Percentiles rank a stretch among this genome's conserved stretches.
Conservation (phyloP, 2,113 vertebrate genomes). For the Corvus cornix region DNA sequence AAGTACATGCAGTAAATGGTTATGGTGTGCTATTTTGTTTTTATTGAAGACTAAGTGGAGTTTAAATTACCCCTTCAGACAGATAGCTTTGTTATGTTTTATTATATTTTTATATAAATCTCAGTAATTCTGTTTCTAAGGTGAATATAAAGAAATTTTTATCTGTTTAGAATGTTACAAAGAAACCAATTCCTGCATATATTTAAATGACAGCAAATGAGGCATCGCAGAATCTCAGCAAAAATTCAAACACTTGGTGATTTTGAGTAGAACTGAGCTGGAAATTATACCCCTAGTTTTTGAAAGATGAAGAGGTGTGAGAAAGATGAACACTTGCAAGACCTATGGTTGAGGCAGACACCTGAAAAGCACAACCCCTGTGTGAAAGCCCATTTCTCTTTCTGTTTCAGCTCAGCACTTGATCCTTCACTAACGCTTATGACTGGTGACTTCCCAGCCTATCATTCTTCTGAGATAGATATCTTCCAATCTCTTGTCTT, state of each 20-base stretch:
- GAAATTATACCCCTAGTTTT: not conserved
- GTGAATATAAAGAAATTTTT: not conserved
- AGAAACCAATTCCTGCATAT: not conserved
- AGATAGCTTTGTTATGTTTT: not conserved
- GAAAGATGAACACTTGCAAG: not conserved
- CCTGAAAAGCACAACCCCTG: not conserved
- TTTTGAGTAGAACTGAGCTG: not conserved
- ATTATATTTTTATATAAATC: not conserved
- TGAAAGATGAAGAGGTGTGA: not conserved
- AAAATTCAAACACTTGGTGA: not conserved
- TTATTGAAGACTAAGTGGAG: slow-evolving; percentile 6
- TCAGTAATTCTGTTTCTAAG: not conserved
- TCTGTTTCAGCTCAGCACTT: not conserved
- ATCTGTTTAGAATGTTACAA: not conserved
- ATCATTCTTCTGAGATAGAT: not conserved
- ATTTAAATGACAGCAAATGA: not conserved
- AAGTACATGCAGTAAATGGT: slow-evolving; percentile 4
- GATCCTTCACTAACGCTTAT: not conserved
- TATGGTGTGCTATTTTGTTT: slow-evolving; percentile 14
- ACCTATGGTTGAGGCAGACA: not conserved
- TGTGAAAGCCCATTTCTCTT: not conserved
- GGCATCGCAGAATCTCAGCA: not conserved
- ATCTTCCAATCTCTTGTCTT: not conserved
- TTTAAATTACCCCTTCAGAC: slow-evolving; percentile 8
- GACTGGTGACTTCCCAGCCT: not conserved